Conservation (phyloP, 2,888 invertebrate genomes). For the Chymomyza amoena region DNA sequence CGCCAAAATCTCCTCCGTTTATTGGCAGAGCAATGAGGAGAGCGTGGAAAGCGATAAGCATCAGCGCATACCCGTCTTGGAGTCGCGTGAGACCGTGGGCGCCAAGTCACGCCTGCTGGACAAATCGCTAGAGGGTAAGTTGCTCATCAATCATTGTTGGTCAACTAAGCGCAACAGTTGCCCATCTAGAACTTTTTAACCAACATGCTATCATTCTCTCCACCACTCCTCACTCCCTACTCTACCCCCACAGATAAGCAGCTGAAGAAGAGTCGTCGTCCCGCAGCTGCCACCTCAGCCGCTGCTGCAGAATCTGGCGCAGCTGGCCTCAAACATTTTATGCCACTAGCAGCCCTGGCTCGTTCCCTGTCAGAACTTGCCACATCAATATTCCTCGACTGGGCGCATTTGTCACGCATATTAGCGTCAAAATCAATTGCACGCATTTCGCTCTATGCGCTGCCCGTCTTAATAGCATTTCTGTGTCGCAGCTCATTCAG, state of each 20-base stretch:
- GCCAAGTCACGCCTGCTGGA: conserved; percentile 82
- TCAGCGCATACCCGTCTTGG: conserved; percentile 86
- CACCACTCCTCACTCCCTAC: neutral
- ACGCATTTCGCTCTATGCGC: conserved; percentile 66
- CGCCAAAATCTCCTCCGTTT: conserved; percentile 91
- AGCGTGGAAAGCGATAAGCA: conserved; percentile 89
- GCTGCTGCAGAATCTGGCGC: conserved; percentile 35
- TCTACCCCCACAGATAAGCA: conserved; percentile 56
- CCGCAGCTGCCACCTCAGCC: conserved; percentile 65
- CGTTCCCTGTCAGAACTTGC: conserved; percentile 19
- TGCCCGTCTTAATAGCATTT: conserved; percentile 72
- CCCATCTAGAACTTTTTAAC: conserved; percentile 10
- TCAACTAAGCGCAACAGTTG: conserved; percentile 52
- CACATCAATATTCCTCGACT: conserved; percentile 39
- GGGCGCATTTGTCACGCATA: conserved; percentile 51
- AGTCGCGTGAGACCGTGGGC: conserved; percentile 86
- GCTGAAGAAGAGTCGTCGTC: conserved; percentile 64
- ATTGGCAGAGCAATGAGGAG: conserved; percentile 92
- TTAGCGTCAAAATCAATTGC: conserved; percentile 63
- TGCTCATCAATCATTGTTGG: conserved; percentile 58
- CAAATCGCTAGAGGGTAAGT: conserved; percentile 74
- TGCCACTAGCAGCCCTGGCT: conserved; percentile 30
- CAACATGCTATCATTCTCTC: conserved; percentile 14
- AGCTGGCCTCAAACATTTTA: conserved; percentile 2
- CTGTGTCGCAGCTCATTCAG: conserved; percentile 50